phyloP scores from a whole-genome alignment of 2,113 vertebrate genomes.

The Capricornis sumatraensis region DNA sequence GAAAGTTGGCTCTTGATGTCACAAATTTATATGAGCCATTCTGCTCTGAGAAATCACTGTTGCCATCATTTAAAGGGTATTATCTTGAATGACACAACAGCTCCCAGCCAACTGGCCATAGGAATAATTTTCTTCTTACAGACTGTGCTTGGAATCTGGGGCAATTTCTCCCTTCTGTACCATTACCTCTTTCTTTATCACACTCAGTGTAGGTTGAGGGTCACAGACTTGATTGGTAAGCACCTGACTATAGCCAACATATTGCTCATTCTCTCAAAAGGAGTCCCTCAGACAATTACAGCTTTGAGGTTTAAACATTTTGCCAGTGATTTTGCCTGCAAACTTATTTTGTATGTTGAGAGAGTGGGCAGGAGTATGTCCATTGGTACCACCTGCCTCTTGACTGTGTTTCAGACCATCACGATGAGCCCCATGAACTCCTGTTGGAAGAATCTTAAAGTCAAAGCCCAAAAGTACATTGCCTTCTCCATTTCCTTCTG shows the following conservation, averaged over 20 bases:
- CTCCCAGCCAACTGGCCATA: background rate
- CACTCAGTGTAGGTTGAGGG: rapidly evolving
- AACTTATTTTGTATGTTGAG: background rate
- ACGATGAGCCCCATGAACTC: background rate
- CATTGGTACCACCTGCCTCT: background rate
- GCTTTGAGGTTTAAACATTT: background rate
- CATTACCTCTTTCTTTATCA: background rate
- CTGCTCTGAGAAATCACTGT: background rate
- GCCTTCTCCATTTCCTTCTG: background rate
- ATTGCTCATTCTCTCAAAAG: background rate
- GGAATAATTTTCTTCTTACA: background rate
- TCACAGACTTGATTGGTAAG: background rate
- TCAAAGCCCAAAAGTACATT: background rate
- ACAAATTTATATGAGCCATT: background rate
- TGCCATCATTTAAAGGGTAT: background rate
- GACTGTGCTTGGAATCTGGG: background rate
- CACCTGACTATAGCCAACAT: background rate
- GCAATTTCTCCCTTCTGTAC: background rate
- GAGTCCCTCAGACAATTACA: background rate
- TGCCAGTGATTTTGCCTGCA: background rate
- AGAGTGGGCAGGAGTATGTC: background rate
- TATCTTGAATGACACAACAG: background rate
- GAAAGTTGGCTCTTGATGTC: background rate
- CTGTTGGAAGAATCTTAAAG: background rate
- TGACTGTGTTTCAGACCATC: conserved; percentile 2